Percentiles rank a stretch among this genome's conserved stretches.
Conservation (phyloP, 2,888 invertebrate genomes). For the Lathronympha strigana region DNA sequence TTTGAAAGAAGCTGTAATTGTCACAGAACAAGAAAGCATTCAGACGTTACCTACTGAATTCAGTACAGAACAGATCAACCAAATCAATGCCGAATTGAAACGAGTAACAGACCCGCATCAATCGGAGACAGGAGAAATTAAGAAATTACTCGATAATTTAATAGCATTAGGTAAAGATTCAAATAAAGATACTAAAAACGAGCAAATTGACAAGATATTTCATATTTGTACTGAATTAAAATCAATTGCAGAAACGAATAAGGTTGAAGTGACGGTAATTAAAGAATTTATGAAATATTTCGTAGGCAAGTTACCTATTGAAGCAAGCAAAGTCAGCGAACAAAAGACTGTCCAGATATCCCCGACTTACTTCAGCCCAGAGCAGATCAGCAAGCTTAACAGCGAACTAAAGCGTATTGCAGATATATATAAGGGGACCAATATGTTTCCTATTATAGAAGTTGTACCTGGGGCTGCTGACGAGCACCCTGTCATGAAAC, state of each 20-base stretch:
- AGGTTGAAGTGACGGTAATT: not conserved
- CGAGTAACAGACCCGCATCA: not conserved
- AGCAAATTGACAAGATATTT: not conserved
- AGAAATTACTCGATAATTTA: not conserved
- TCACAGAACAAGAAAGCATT: not conserved
- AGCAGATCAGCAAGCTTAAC: not conserved
- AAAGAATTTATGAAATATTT: not conserved
- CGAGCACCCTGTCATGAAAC: not conserved
- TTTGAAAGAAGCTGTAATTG: not conserved
- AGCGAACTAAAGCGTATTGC: not conserved
- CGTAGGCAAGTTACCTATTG: not conserved
- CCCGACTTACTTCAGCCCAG: conserved; percentile 2
- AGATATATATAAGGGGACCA: not conserved
- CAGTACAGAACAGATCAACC: not conserved
- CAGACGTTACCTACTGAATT: not conserved
- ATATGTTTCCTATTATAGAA: conserved; percentile 9
- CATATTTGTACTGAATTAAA: not conserved
- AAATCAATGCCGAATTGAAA: not conserved
- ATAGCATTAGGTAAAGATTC: not conserved
- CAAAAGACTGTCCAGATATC: conserved; percentile 5
- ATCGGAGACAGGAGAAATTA: not conserved
- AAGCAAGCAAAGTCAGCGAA: not conserved
- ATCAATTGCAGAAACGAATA: not conserved
- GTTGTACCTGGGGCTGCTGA: not conserved
- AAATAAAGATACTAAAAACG: not conserved